A percentile compares a stretch with the other conserved stretches of the same genome.
phyloP scores from a whole-genome alignment of 2,113 vertebrate genomes.

The Myodes glareolus region DNA sequence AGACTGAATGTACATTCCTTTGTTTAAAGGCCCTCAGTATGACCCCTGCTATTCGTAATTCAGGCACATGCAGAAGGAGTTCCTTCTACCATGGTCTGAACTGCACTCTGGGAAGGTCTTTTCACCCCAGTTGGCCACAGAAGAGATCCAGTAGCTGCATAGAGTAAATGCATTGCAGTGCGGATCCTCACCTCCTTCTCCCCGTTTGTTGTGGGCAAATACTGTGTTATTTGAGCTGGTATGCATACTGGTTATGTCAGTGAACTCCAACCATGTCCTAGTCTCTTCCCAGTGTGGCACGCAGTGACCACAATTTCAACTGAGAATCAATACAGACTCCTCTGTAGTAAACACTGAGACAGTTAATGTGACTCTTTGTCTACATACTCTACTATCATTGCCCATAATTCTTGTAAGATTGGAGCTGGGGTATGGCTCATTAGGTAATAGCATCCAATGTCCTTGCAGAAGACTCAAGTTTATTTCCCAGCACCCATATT shows the following conservation, averaged over 20 bases:
- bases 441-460: not conserved
- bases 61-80: not conserved
- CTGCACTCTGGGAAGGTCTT: not conserved
- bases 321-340: rapidly evolving
- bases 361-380: not conserved
- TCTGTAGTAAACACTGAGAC: not conserved
- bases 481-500: not conserved
- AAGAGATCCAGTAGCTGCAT: not conserved
- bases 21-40: not conserved
- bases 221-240: too few relatives aligned
- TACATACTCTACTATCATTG: not conserved
- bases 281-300: not conserved
- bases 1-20: not conserved
- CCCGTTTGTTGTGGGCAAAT: not conserved
- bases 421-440: not conserved
- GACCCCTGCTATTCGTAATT: not conserved
- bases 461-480: not conserved
- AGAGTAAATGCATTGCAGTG: too few relatives aligned
- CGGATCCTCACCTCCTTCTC: not conserved
- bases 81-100: not conserved
- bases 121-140: too few relatives aligned
- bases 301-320: not conserved
- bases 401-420: constrained; percentile 54
- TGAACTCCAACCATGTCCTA: not conserved
- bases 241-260: too few relatives aligned